Percentiles rank a stretch among this genome's conserved stretches.
Evolutionary conservation across 2,888 invertebrate genomes (phyloP).

Genomic region (Acleris literana): DNA sequence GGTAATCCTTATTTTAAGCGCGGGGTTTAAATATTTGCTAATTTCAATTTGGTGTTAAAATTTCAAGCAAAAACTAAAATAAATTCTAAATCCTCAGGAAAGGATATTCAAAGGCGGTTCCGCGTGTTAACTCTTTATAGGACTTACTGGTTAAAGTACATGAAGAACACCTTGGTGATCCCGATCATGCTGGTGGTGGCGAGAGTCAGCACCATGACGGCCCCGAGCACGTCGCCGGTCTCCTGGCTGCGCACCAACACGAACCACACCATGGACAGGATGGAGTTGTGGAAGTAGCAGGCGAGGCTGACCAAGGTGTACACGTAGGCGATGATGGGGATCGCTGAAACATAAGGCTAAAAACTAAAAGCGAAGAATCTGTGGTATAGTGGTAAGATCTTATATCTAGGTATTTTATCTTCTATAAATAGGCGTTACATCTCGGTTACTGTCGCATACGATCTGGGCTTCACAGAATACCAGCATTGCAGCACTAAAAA

Average conservation of each 20-base stretch:
- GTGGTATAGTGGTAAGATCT: no score
- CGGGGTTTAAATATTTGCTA: no score
- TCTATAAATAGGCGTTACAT: no score
- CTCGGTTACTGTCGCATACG: no score
- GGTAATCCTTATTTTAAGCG: no score
- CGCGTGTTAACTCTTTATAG: not conserved
- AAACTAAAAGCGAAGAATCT: constrained; percentile 7
- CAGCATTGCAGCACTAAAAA: no score
- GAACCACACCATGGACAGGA: constrained; percentile 58
- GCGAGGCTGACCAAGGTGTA: constrained; percentile 39
- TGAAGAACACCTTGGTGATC: constrained; percentile 52
- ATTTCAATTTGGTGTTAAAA: no score
- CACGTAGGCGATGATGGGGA: constrained; percentile 51
- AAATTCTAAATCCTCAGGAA: no score
- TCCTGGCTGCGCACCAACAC: constrained; percentile 48
- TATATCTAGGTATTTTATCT: no score
- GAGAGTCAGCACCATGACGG: constrained; percentile 53
- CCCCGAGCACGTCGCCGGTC: constrained; percentile 51
- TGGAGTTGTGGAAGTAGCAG: constrained; percentile 55
- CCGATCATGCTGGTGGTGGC: constrained; percentile 53
- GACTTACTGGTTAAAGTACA: constrained; percentile 53
- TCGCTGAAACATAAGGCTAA: constrained; percentile 44
- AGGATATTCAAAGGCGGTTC: no score
- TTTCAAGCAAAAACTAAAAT: no score
- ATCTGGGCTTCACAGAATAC: no score